These are phyloP conservation scores for Harpalus rubripes DNA, from an alignment of 2,888 invertebrate genomes.

Conservation along the genomic window DNA sequence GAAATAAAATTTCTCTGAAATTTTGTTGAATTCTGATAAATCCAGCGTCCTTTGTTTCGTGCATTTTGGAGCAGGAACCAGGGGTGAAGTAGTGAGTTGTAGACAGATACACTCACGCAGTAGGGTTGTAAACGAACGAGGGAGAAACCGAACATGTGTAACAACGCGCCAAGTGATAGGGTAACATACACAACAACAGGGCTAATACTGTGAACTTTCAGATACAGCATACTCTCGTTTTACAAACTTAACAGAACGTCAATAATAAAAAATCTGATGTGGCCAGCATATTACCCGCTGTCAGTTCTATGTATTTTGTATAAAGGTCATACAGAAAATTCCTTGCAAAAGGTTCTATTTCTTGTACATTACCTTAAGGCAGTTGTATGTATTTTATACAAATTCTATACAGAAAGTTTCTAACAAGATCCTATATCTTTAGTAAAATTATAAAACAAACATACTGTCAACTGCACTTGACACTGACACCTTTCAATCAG, in stretches of 20 bases:
- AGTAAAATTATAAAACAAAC: too few relatives aligned
- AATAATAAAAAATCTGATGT: too few relatives aligned
- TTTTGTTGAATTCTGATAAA: not conserved
- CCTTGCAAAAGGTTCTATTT: too few relatives aligned
- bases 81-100: not conserved
- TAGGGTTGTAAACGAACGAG: not conserved
- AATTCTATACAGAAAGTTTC: too few relatives aligned
- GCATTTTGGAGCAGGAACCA: not conserved
- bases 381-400: too few relatives aligned
- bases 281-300: too few relatives aligned
- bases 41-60: not conserved
- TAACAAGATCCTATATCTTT: too few relatives aligned
- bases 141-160: constrained; percentile 1
- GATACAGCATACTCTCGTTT: not conserved
- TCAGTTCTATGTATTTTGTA: too few relatives aligned
- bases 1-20: not conserved
- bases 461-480: too few relatives aligned
- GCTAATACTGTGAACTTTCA: not conserved
- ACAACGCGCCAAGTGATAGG: not conserved
- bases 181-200: not conserved
- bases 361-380: too few relatives aligned
- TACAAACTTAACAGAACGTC: not conserved
- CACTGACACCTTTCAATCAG: too few relatives aligned
- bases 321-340: too few relatives aligned
- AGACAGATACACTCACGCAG: not conserved